Conservation (phyloP, 2,888 invertebrate genomes). For the Meandrusa payeni region DNA sequence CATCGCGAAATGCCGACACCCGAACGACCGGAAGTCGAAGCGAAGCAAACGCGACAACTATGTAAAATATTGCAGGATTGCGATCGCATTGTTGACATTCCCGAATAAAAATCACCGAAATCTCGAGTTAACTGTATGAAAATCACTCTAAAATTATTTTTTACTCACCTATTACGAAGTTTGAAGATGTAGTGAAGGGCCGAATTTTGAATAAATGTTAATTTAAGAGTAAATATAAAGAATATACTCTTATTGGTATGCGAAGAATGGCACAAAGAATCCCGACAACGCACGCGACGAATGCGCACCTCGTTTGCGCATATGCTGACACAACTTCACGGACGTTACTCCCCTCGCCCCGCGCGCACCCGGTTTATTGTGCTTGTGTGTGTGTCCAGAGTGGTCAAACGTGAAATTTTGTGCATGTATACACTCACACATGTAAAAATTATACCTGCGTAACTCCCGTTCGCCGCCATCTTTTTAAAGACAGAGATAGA, state of each 20-base stretch:
- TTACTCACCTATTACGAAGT: constrained; percentile 88
- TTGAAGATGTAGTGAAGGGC: constrained; percentile 82
- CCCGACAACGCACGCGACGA: constrained; percentile 95
- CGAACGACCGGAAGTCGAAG: constrained; percentile 79
- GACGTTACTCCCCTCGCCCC: constrained; percentile 78
- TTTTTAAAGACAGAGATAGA: constrained; percentile 61
- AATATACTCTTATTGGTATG: constrained; percentile 92
- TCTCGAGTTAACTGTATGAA: constrained; percentile 83
- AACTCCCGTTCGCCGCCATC: constrained; percentile 76
- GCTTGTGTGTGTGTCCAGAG: constrained; percentile 66
- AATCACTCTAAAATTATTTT: constrained; percentile 75
- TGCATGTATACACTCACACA: constrained; percentile 70
- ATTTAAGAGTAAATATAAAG: constrained; percentile 87
- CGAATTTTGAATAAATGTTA: constrained; percentile 84
- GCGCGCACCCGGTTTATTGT: constrained; percentile 64
- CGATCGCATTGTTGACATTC: constrained; percentile 88
- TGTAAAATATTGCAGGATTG: constrained; percentile 89
- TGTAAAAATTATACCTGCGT: constrained; percentile 67
- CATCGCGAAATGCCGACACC: constrained; percentile 79
- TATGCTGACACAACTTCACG: constrained; percentile 86
- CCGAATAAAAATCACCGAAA: constrained; percentile 83
- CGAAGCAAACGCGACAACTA: constrained; percentile 88
- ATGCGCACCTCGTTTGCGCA: constrained; percentile 91
- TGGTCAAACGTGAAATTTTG: constrained; percentile 80
- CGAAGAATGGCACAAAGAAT: constrained; percentile 98